These are phyloP conservation scores for Syngnathus scovelli DNA, from an alignment of 2,113 vertebrate genomes.

Conservation along the genomic window DNA sequence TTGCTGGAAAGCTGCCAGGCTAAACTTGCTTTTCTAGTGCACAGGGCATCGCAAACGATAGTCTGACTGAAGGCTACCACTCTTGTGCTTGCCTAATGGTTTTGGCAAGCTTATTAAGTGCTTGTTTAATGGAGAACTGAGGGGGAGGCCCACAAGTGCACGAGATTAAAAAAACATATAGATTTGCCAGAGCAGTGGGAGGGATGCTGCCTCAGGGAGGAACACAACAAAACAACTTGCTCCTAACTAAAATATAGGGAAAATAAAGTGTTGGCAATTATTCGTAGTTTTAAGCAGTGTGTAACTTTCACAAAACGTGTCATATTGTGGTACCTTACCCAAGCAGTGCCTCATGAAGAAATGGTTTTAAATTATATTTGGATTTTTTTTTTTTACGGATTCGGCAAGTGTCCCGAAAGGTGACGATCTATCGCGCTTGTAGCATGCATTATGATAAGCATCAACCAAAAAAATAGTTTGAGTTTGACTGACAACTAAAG, in stretches of 20 bases:
- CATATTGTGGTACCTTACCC: too few relatives aligned
- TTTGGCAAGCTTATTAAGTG: slow-evolving; percentile 62
- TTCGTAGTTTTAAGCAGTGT: too few relatives aligned
- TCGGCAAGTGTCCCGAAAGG: too few relatives aligned
- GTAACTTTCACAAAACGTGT: background rate
- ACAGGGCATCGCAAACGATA: slow-evolving; percentile 64
- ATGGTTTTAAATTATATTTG: too few relatives aligned
- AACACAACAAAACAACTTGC: slow-evolving; percentile 23
- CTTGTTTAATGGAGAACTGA: slow-evolving; percentile 58
- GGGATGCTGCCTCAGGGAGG: slow-evolving; percentile 52
- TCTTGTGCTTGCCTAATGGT: slow-evolving; percentile 63
- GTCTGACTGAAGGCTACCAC: slow-evolving; percentile 67
- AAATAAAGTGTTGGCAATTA: slow-evolving; percentile 1
- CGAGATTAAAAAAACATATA: slow-evolving; percentile 58
- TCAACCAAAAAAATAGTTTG: too few relatives aligned
- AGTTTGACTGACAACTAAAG: too few relatives aligned
- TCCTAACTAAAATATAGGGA: slow-evolving; percentile 10
- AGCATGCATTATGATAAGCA: too few relatives aligned
- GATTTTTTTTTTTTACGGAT: too few relatives aligned
- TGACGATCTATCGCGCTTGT: too few relatives aligned
- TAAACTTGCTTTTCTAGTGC: slow-evolving; percentile 51
- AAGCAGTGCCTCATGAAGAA: too few relatives aligned
- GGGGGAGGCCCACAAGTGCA: slow-evolving; percentile 50
- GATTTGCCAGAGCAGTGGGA: slow-evolving; percentile 47
- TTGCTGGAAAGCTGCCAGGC: slow-evolving; percentile 65